Conservation (phyloP, 2,797 vertebrate genomes). For the Enteromius anoplus region DNA sequence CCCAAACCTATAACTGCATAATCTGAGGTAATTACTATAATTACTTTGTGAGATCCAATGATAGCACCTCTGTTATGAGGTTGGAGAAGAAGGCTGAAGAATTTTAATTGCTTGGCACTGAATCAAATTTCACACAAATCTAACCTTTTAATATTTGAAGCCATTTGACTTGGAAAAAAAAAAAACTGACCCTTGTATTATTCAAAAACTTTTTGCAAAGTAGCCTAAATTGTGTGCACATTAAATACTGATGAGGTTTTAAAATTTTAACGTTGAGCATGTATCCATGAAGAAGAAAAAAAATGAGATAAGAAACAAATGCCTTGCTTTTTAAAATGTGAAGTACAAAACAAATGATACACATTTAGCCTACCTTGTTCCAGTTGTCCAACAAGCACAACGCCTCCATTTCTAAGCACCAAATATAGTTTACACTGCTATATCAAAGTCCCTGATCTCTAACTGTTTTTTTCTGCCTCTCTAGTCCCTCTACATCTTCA, state of each 20-base stretch:
- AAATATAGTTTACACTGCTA: not conserved
- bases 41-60: conserved; percentile 38
- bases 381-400: conserved; percentile 67
- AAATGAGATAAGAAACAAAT: not conserved
- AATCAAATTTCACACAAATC: conserved; percentile 3
- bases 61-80: conserved; percentile 22
- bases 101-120: conserved; percentile 2
- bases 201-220: not conserved
- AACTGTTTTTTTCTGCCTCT: conserved; percentile 55
- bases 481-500: conserved; percentile 41
- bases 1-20: conserved; percentile 45
- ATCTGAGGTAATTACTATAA: conserved; percentile 59
- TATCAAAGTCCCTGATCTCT: not conserved
- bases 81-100: conserved; percentile 27
- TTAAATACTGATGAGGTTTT: not conserved
- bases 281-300: not conserved
- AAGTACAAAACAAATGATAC: not conserved
- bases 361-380: conserved; percentile 67
- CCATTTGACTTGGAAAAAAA: not conserved
- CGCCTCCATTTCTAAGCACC: conserved; percentile 62
- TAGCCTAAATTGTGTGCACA: not conserved
- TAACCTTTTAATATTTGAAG: not conserved
- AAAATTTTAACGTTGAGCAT: not conserved
- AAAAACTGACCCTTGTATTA: not conserved
- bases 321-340: not conserved